phyloP scores from a whole-genome alignment of 2,797 vertebrate species.

The Cossypha niveicapilla region DNA sequence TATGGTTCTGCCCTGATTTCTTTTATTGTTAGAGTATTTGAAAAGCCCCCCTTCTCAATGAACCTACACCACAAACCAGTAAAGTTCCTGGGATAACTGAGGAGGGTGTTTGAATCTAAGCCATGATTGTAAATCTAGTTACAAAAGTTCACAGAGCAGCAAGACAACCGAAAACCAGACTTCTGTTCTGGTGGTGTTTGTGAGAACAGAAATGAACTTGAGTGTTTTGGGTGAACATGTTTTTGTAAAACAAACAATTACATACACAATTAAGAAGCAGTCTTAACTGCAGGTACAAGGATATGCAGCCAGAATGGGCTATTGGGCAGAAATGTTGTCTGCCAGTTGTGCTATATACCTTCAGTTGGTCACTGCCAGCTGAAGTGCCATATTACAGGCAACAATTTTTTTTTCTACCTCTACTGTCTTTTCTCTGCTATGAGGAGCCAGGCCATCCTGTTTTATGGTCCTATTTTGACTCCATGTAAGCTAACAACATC shows the following conservation, averaged over 20 bases:
- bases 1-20: background rate
- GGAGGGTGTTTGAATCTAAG: background rate
- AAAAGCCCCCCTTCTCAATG: background rate
- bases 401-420: background rate
- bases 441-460: background rate
- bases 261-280: background rate
- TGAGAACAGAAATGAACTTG: background rate
- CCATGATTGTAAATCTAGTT: background rate
- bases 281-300: background rate
- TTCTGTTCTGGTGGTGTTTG: background rate
- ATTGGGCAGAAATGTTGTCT: background rate
- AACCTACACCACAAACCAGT: background rate
- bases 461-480: background rate
- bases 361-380: background rate
- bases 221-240: background rate
- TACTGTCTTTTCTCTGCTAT: background rate
- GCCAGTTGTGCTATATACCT: background rate
- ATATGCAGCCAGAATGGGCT: background rate
- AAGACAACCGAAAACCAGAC: background rate
- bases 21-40: background rate
- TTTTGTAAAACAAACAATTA: background rate
- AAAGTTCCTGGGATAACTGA: background rate
- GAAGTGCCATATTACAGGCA: background rate
- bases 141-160: background rate
- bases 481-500: background rate